Evolutionary conservation across 2,113 vertebrate species (phyloP), one percentile per base, ranked within the genome.

Genomic region (Gopherus evgoodei): DNA sequence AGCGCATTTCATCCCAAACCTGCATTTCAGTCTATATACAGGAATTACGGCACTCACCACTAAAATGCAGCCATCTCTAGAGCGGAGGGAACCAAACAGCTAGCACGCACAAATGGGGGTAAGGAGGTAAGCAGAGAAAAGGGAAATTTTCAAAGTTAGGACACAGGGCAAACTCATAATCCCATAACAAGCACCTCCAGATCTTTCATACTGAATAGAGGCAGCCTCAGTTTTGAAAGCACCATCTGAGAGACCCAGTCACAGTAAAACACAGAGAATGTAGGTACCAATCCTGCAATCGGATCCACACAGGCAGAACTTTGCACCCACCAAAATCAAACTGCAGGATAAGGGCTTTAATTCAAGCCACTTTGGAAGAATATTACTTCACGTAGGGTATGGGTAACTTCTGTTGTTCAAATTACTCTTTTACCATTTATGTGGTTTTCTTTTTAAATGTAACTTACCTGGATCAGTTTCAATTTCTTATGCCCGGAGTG

Each of bases 21-120:
- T 0, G 6, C 6, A 0, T 1, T 6, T 25, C 52, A 8, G 19
- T 14, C 44, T 22, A 84, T 25, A 2, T 1, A 31, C 0, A 22
- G 69, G 3, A 13, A 4, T 6, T 50, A 57, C 22, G 38, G 38
- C 42, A n/a, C 16, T 35, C 44, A 14, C 31, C 83, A 25, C 59
- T 44, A 25, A 29, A 38, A 84, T 35, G 47, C 29, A 49, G 57
- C 86, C 88, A n/a, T 25, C 88, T 25, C 62, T 78, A 52, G 5
- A 27, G 93, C 9, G 38, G 90, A 8, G 0, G 0, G 57, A 5
- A 9, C 22, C 16, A 31, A 79, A n/a, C 25, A 53, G 84, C 25
- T 86, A 75, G 72, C 7, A 0, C 44, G 2, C 22, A 3, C 87
- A 90, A 72, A 6, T 0, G 3, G 59, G 27, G 52, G 1, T 62